Evolutionary conservation across 1,140 invertebrate species (phyloP), one percentile per base, ranked within the genome.

Genomic region (Oscheius sp.): DNA sequence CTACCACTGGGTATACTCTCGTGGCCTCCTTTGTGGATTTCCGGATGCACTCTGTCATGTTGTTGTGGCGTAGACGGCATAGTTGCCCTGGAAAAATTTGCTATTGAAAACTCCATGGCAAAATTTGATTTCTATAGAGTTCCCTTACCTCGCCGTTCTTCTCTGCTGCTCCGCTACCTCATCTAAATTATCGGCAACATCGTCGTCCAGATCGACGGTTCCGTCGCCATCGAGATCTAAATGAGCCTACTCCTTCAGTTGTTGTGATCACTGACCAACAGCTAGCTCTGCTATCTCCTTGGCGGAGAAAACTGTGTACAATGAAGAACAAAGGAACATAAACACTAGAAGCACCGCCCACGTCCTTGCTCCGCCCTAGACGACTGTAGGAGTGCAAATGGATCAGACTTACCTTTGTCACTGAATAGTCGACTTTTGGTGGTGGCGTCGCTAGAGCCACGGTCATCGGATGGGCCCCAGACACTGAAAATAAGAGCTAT

Each of bases 301-400:
- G 18, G 71, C 63, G 34, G 71, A 73, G 55, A 74, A 66, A 23
- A 74, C 49, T 23, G 72, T 67, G 31, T 74, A 74, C 18, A 74
- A 36, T 61, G 42, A 58, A 31, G 64, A 58, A 52, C 72, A 74
- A 28, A 74, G 35, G 23, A 74, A 67, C 23, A 66, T 34, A 58
- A 74, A 74, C 3, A 74, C 72, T 26, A 74, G 29, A 32, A 74
- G 65, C 15, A 74, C 72, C 31, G 61, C 61, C 72, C 72, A 74
- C 3, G 72, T 68, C 20, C 72, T 28, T 3, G 72, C 72, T 4
- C 72, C 72, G 10, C 72, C 72, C 72, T 72, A 45, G 23, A 72
- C 28, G n/a, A 20, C 26, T 52, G 15, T 32, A 2, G 32, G 1
- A 20, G 10, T 3, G 20, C 15, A 26, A 45, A n/a, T 18, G 2